Evolutionary conservation across 2,113 vertebrate genomes (phyloP).

Genomic region (Holacanthus passer): DNA sequence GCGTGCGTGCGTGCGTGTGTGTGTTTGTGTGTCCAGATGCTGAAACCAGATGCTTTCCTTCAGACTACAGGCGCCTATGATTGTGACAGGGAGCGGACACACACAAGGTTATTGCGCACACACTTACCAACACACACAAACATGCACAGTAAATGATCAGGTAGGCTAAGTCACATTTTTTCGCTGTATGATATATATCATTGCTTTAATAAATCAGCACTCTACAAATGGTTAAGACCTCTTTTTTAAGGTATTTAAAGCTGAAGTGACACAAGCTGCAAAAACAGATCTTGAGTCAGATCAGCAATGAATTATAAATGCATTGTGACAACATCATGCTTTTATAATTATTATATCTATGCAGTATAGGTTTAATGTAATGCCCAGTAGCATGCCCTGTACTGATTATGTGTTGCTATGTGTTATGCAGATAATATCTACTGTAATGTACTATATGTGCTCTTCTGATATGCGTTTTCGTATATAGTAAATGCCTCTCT

Average conservation of each 20-base stretch:
- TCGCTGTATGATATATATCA: slow-evolving; percentile 6
- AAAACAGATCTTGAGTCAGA: not conserved
- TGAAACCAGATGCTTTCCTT: slow-evolving; percentile 79
- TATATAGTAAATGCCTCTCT: not conserved
- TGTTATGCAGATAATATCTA: not conserved
- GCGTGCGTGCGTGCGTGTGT: slow-evolving; percentile 13
- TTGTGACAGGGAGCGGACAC: slow-evolving; percentile 73
- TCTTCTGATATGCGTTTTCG: too few species aligned
- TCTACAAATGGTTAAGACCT: not conserved
- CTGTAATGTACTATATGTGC: not conserved
- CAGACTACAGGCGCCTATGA: slow-evolving; percentile 74
- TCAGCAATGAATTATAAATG: slow-evolving; percentile 19
- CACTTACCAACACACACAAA: slow-evolving; percentile 12
- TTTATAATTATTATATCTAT: not conserved
- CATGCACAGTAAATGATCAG: slow-evolving; percentile 30
- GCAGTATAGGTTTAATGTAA: not conserved
- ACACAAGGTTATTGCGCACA: slow-evolving; percentile 68
- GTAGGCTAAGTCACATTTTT: slow-evolving; percentile 28
- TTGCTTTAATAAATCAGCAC: slow-evolving; percentile 24
- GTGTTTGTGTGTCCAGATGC: slow-evolving; percentile 67
- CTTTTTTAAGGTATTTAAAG: slow-evolving; percentile 30
- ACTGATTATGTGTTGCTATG: not conserved
- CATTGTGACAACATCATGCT: slow-evolving; percentile 7
- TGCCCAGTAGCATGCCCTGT: not conserved
- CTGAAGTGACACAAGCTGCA: slow-evolving; percentile 39